Conservation (phyloP, 2,797 vertebrate genomes). For the Rhadinocentrus ornatus region DNA sequence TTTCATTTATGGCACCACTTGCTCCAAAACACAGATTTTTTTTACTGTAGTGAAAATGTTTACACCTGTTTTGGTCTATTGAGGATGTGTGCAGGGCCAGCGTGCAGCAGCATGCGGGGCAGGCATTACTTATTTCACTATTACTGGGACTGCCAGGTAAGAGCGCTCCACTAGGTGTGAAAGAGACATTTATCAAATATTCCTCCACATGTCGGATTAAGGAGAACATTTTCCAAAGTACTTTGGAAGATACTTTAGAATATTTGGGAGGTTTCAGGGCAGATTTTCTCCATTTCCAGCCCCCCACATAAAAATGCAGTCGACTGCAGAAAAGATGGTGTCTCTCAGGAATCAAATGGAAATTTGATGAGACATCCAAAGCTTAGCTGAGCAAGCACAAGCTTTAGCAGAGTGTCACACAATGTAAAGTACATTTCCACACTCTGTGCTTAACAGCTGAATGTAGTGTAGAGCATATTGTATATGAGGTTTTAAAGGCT, state of each 20-base stretch:
- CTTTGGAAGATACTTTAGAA: conserved; percentile 60
- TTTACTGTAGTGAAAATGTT: too few relatives aligned
- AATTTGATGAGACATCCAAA: conserved; percentile 76
- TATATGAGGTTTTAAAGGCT: conserved; percentile 71
- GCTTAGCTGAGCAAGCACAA: conserved; percentile 79
- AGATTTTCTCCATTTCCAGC: conserved; percentile 47
- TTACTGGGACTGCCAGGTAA: conserved; percentile 90
- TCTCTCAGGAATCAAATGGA: conserved; percentile 70
- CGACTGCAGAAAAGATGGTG: conserved; percentile 74
- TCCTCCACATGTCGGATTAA: conserved; percentile 55
- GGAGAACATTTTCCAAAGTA: conserved; percentile 56
- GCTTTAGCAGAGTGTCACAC: conserved; percentile 70
- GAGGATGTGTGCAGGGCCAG: too few relatives aligned
- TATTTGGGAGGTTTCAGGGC: conserved; percentile 64
- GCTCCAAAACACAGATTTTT: too few relatives aligned
- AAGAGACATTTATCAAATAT: conserved; percentile 52
- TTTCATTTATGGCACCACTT: too few relatives aligned
- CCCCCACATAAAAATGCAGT: conserved; percentile 50
- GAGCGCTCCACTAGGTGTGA: conserved; percentile 38
- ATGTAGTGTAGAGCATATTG: conserved; percentile 70
- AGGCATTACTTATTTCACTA: conserved; percentile 83
- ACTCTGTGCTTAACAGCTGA: conserved; percentile 70
- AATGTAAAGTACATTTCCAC: conserved; percentile 79
- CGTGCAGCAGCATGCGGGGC: too few relatives aligned
- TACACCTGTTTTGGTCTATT: too few relatives aligned